These are phyloP conservation scores for Pachliopta kotzebuea DNA, from an alignment of 2,888 invertebrate genomes.

Conservation along the genomic window DNA sequence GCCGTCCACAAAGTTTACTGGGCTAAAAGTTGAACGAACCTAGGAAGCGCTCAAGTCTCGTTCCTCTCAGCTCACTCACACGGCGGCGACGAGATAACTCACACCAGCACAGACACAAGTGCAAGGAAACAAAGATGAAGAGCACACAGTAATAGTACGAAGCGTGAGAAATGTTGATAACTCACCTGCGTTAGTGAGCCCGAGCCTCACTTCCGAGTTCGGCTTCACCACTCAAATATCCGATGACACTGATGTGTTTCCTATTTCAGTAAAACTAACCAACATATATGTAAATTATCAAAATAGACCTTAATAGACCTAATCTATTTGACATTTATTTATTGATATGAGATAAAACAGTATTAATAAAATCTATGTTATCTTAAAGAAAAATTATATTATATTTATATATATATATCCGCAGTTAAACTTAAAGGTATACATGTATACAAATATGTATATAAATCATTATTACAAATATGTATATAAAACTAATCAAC, in stretches of 20 bases:
- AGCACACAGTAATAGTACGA: constrained; percentile 60
- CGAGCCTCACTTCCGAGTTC: constrained; percentile 74
- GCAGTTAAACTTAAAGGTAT: no score
- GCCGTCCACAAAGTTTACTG: constrained; percentile 74
- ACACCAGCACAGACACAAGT: constrained; percentile 43
- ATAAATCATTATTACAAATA: no score
- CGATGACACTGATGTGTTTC: constrained; percentile 16
- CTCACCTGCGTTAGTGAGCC: constrained; percentile 71
- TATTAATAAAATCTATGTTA: no score
- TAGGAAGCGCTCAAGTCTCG: constrained; percentile 63
- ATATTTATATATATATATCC: no score
- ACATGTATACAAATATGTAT: no score
- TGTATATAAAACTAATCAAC: no score
- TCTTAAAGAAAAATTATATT: no score
- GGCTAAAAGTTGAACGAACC: constrained; percentile 81
- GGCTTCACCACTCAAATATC: constrained; percentile 30
- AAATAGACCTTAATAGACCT: constrained; percentile 31
- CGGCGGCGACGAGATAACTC: constrained; percentile 43
- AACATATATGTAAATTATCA: constrained; percentile 19
- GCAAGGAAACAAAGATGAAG: constrained; percentile 55
- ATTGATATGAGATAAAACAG: no score
- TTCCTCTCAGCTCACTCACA: constrained; percentile 70
- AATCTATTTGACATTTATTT: no score
- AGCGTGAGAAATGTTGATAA: constrained; percentile 80
- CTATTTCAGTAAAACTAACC: constrained; percentile 22